Conservation (phyloP, 2,797 vertebrate species). For the Gila robusta region DNA sequence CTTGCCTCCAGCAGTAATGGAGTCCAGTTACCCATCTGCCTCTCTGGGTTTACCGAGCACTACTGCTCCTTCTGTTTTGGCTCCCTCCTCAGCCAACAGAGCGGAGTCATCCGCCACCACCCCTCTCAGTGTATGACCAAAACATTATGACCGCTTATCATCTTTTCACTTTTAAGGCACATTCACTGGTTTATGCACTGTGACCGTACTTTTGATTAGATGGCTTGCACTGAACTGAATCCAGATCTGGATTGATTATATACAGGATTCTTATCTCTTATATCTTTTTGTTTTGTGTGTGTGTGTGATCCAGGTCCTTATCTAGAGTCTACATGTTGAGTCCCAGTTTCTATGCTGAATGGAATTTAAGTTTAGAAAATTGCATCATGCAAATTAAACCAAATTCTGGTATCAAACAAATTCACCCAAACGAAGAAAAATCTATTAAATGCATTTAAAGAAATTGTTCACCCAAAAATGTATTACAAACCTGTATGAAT, state of each 20-base stretch:
- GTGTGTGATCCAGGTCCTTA: neutral
- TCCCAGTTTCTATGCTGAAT: neutral
- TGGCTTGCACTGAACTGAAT: neutral
- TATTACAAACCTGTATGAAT: neutral
- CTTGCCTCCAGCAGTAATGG: conserved; percentile 84
- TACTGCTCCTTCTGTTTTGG: conserved; percentile 68
- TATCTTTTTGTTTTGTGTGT: no score
- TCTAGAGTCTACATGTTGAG: neutral
- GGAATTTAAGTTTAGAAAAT: neutral
- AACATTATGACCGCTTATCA: neutral
- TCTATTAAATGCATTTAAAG: neutral
- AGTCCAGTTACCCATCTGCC: conserved; percentile 86
- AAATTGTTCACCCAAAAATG: neutral
- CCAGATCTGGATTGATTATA: neutral
- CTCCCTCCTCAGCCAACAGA: conserved; percentile 73
- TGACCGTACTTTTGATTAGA: neutral
- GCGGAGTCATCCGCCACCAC: conserved; percentile 75
- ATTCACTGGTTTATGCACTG: neutral
- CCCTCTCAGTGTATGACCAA: conserved; percentile 80
- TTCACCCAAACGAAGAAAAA: neutral
- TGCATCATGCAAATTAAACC: neutral
- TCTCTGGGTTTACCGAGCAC: conserved; percentile 84
- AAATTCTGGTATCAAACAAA: neutral
- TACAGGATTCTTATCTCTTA: neutral
- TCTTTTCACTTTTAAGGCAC: neutral